Conservation (phyloP, 2,888 invertebrate genomes). For the Callosobruchus maculatus region DNA sequence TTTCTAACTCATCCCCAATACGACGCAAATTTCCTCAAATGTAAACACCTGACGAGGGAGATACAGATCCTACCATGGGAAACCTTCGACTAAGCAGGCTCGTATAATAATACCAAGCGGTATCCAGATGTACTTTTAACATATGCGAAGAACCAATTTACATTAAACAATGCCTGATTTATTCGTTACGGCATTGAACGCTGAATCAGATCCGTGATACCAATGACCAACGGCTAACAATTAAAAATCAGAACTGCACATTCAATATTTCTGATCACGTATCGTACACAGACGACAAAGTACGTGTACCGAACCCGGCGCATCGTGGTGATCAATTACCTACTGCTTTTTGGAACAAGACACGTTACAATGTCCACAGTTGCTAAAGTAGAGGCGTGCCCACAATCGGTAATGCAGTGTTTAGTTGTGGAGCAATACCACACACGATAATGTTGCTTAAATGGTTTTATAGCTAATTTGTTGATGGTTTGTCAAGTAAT, state of each 20-base stretch:
- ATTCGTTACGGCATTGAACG: not conserved
- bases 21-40: no score
- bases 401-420: not conserved
- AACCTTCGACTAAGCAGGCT: no score
- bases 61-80: no score
- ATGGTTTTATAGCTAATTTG: not conserved
- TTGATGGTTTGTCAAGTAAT: no score
- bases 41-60: no score
- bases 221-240: not conserved
- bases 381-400: not conserved
- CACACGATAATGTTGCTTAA: not conserved
- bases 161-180: not conserved
- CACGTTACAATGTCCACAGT: not conserved
- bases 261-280: not conserved
- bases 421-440: not conserved
- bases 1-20: no score
- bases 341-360: not conserved
- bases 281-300: not conserved
- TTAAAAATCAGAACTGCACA: not conserved
- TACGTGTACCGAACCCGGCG: not conserved
- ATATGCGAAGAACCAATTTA: not conserved
- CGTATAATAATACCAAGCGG: no score
- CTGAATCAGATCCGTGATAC: not conserved
- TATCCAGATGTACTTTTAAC: no score
- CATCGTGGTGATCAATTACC: not conserved